Conservation (phyloP, 2,888 invertebrate genomes). For the Phyto melanocephala region DNA sequence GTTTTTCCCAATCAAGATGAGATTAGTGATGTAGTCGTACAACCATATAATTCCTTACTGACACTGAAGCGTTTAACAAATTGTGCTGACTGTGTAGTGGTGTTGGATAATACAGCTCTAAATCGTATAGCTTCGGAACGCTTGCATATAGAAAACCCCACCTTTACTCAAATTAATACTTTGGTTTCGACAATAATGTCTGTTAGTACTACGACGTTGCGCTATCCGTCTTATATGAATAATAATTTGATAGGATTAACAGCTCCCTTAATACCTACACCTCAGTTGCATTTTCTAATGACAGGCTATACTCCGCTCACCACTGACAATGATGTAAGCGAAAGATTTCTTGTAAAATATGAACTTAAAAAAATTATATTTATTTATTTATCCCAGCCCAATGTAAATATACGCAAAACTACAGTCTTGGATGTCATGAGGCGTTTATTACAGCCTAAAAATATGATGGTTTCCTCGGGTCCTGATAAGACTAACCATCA, state of each 20-base stretch:
- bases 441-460: slow-evolving; percentile 96
- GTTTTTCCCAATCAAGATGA: slow-evolving; percentile 99
- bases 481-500: slow-evolving; percentile 92
- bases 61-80: slow-evolving; percentile 96
- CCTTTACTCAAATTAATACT: slow-evolving; percentile 97
- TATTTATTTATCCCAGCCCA: slow-evolving; percentile 66
- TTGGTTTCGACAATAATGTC: slow-evolving; percentile 99
- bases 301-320: slow-evolving; percentile 98
- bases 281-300: slow-evolving; percentile 99
- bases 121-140: slow-evolving; percentile 97
- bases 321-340: slow-evolving; percentile 86
- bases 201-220: slow-evolving; percentile 93
- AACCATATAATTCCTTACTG: slow-evolving; percentile 96
- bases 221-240: slow-evolving; percentile 99
- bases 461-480: slow-evolving; percentile 99
- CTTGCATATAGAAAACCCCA: slow-evolving; percentile 96
- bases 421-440: slow-evolving; percentile 99
- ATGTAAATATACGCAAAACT: slow-evolving; percentile 91
- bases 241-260: slow-evolving; percentile 97
- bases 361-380: too few relatives aligned
- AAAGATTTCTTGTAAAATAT: too few relatives aligned
- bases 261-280: slow-evolving; percentile 97
- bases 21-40: slow-evolving; percentile 97
- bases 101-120: slow-evolving; percentile 97
- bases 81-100: slow-evolving; percentile 97